A percentile compares a stretch with the other conserved stretches of the same genome.
Evolutionary conservation across 2,797 vertebrate species (phyloP).

Genomic region (Tragelaphus eurycerus): DNA sequence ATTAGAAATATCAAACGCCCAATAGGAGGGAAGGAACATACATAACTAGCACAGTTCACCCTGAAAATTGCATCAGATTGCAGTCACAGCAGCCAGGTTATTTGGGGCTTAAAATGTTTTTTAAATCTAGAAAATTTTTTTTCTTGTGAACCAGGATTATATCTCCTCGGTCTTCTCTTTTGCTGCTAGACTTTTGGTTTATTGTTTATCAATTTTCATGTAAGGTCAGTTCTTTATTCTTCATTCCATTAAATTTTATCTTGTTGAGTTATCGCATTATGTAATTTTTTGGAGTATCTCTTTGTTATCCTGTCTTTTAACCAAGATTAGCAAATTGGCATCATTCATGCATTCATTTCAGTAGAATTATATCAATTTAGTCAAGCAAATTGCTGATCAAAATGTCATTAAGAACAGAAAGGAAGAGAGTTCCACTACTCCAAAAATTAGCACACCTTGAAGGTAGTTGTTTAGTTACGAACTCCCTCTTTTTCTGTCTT

Average conservation of each 20-base stretch:
- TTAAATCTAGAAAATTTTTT: neutral
- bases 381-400: neutral
- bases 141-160: neutral
- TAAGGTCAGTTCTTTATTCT: neutral
- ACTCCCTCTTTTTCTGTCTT: constrained; percentile 13
- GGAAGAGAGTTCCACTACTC: neutral
- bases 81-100: neutral
- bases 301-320: neutral
- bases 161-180: neutral
- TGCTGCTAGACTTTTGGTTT: neutral
- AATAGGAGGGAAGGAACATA: neutral
- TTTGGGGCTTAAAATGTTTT: neutral
- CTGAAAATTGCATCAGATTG: neutral
- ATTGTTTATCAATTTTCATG: neutral
- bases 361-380: neutral
- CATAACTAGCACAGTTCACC: neutral
- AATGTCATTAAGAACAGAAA: neutral
- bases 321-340: neutral
- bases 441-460: neutral
- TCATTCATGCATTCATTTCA: neutral
- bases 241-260: neutral
- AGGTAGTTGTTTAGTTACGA: neutral
- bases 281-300: neutral
- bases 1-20: neutral
- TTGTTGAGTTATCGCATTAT: neutral